A percentile compares a stretch with the other conserved stretches of the same genome.
These are phyloP conservation scores for Opisthocomus hoazin DNA, from an alignment of 2,113 vertebrate species.

Conservation along the genomic window DNA sequence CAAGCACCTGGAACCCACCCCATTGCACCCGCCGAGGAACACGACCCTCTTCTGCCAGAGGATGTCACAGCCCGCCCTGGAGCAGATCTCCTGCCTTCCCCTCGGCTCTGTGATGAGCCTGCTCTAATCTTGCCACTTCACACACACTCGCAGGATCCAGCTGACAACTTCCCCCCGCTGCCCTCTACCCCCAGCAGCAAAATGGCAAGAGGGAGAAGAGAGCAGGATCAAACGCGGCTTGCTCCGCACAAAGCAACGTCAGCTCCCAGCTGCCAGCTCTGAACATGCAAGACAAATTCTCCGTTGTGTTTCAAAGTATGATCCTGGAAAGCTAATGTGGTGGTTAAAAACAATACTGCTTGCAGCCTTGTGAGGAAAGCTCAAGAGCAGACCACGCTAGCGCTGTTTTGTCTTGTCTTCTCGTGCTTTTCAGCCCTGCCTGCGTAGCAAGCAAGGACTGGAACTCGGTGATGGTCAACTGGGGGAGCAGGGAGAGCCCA, in stretches of 20 bases:
- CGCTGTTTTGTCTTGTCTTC: not conserved
- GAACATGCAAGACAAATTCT: slow-evolving; percentile 40
- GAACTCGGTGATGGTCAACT: not conserved
- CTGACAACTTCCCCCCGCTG: slow-evolving; percentile 6
- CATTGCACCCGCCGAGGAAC: not conserved
- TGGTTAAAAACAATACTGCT: slow-evolving; percentile 18
- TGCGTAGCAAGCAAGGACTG: not conserved
- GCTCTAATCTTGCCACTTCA: slow-evolving; percentile 41
- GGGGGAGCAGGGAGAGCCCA: not conserved
- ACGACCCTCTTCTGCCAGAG: not conserved
- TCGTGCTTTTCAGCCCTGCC: not conserved
- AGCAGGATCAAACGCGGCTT: slow-evolving; percentile 54
- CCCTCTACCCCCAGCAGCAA: slow-evolving; percentile 32
- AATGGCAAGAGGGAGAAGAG: slow-evolving; percentile 45
- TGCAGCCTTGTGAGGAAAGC: not conserved
- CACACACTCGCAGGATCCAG: not conserved
- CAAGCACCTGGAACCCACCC: not conserved
- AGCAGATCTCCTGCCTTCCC: not conserved
- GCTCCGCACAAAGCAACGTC: slow-evolving; percentile 20
- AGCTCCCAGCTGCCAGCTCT: slow-evolving; percentile 22
- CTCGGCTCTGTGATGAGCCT: not conserved
- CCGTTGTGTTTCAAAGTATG: slow-evolving; percentile 35
- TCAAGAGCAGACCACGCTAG: not conserved
- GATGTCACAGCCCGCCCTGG: not conserved
- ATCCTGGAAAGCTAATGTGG: slow-evolving; percentile 35